These are phyloP conservation scores for Temnothorax nylanderi DNA, from an alignment of 1,140 invertebrate genomes.

Conservation along the genomic window DNA sequence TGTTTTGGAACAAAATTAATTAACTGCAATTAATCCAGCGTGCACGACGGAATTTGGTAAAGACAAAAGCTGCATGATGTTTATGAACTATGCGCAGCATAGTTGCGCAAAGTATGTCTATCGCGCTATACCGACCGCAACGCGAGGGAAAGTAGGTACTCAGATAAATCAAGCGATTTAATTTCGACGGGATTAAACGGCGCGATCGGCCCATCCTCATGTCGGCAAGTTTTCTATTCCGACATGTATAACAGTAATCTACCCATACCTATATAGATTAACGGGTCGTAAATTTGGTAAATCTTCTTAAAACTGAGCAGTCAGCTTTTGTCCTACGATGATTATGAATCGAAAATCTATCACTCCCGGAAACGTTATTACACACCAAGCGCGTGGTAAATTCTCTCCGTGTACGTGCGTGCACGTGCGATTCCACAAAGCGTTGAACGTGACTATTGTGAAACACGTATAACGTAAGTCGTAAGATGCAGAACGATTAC, in stretches of 20 bases:
- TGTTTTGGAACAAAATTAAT: constrained; percentile 18
- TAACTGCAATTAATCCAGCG: constrained; percentile 56
- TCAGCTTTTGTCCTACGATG: background rate
- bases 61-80: constrained; percentile 52
- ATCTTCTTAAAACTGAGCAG: background rate
- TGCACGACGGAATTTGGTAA: constrained; percentile 47
- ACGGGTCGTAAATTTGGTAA: background rate
- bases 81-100: constrained; percentile 68
- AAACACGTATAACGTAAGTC: constrained; percentile 2
- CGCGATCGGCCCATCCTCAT: background rate
- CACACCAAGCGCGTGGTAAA: background rate
- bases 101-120: constrained; percentile 69
- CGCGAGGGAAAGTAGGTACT: constrained; percentile 27
- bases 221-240: constrained; percentile 9
- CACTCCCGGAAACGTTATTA: background rate
- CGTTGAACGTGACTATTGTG: background rate
- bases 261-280: background rate
- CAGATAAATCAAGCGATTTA: constrained; percentile 71
- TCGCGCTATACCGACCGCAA: constrained; percentile 16
- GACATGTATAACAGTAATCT: background rate
- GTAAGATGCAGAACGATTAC: constrained; percentile 36
- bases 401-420: background rate
- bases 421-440: background rate
- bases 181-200: constrained; percentile 27
- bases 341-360: constrained; percentile 31